Evolutionary conservation across 1,140 invertebrate genomes (phyloP).

Genomic region (Caenorhabditis briggsae): DNA sequence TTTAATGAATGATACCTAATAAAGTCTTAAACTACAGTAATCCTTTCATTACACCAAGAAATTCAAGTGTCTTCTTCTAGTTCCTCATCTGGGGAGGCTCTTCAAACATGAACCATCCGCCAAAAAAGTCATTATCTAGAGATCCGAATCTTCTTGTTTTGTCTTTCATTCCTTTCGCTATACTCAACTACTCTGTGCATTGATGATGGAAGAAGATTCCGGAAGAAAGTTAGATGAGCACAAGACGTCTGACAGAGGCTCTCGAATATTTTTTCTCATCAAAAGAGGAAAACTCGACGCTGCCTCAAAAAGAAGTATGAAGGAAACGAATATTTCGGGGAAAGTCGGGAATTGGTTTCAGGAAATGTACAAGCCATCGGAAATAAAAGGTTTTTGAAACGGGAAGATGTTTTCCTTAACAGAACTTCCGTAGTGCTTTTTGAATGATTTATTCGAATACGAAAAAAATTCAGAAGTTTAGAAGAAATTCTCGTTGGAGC

Average conservation of each 20-base stretch:
- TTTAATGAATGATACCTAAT: neutral
- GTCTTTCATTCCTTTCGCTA: neutral
- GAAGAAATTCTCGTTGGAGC: neutral
- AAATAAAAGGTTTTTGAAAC: neutral
- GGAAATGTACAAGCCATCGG: slow-evolving; percentile 26
- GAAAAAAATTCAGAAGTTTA: neutral
- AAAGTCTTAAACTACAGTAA: too few species aligned
- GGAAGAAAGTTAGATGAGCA: neutral
- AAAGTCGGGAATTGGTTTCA: neutral
- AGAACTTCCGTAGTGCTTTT: neutral
- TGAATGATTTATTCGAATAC: neutral
- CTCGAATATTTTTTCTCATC: too few species aligned
- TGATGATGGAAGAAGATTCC: slow-evolving; percentile 5
- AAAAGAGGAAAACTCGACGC: too few species aligned
- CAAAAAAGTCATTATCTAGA: slow-evolving; percentile 34
- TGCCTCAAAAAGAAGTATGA: neutral
- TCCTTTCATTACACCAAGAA: neutral
- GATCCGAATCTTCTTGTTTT: slow-evolving; percentile 32
- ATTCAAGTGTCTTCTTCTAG: neutral
- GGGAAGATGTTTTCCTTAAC: too few species aligned
- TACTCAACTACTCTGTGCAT: slow-evolving; percentile 22
- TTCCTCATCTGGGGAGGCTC: neutral
- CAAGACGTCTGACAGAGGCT: too few species aligned
- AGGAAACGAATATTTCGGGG: neutral
- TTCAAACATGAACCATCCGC: neutral